phyloP scores from a whole-genome alignment of 2,888 invertebrate genomes.

The Zaprionus lineosus region DNA sequence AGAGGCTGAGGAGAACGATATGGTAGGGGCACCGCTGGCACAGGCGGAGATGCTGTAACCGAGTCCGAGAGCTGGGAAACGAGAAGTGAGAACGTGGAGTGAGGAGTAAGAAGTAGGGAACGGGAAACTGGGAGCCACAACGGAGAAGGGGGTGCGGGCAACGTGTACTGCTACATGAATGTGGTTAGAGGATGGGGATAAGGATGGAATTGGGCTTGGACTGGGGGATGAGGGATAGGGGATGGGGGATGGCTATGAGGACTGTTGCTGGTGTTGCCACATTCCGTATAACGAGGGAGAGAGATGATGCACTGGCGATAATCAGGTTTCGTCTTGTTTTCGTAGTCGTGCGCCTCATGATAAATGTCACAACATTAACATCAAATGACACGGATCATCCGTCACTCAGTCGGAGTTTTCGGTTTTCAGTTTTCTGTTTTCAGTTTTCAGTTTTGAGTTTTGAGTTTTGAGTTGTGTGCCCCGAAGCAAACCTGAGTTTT shows the following conservation, averaged over 20 bases:
- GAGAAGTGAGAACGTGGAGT: conserved; percentile 6
- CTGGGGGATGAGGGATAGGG: conserved; percentile 39
- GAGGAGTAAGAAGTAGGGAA: neutral
- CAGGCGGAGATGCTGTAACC: conserved; percentile 23
- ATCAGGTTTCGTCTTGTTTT: conserved; percentile 77
- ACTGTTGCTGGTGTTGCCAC: too few relatives aligned
- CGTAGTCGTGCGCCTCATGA: conserved; percentile 79
- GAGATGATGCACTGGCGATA: conserved; percentile 77
- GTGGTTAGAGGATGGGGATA: too few relatives aligned
- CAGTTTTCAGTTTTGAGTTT: too few relatives aligned
- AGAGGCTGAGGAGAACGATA: conserved; percentile 39
- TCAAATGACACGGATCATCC: conserved; percentile 83
- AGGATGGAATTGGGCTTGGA: neutral
- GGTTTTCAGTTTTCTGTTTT: too few relatives aligned
- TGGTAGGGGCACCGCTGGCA: conserved; percentile 29
- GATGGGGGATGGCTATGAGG: too few relatives aligned
- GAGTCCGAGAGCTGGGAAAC: conserved; percentile 18
- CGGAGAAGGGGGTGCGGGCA: too few relatives aligned
- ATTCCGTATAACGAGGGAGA: conserved; percentile 64
- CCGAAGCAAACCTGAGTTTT: conserved; percentile 59
- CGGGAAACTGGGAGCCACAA: too few relatives aligned
- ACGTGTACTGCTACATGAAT: too few relatives aligned
- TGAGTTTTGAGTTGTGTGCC: conserved; percentile 42
- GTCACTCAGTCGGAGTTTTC: conserved; percentile 80
- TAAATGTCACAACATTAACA: conserved; percentile 83